A percentile compares a stretch with the other conserved stretches of the same genome.
phyloP scores from a whole-genome alignment of 2,888 invertebrate genomes.

The Myopa tessellatipennis region DNA sequence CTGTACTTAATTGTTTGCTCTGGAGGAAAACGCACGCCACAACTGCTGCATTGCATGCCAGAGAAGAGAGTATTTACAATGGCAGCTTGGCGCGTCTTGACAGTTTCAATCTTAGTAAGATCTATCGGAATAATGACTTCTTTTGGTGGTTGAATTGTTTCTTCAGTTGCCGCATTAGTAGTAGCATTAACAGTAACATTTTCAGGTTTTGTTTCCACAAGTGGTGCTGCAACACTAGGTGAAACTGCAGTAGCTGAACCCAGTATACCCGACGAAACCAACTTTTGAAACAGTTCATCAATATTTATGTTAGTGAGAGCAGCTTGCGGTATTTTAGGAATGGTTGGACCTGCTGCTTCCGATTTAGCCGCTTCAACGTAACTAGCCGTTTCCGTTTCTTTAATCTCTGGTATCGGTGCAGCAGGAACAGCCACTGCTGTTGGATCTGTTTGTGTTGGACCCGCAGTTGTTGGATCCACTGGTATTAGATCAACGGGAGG shows the following conservation, averaged over 20 bases:
- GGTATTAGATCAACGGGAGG: constrained; percentile 47
- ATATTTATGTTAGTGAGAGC: constrained; percentile 73
- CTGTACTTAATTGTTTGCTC: constrained; percentile 91
- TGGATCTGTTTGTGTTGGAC: background rate
- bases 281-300: constrained; percentile 84
- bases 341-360: constrained; percentile 38
- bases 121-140: constrained; percentile 73
- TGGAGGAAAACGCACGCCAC: constrained; percentile 92
- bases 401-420: background rate
- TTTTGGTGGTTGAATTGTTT: constrained; percentile 35
- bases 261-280: constrained; percentile 87
- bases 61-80: constrained; percentile 80
- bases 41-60: constrained; percentile 96
- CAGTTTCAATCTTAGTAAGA: constrained; percentile 77
- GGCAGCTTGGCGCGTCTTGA: constrained; percentile 80
- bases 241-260: constrained; percentile 54
- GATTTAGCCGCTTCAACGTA: constrained; percentile 11
- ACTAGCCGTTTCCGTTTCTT: background rate
- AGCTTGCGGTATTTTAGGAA: constrained; percentile 54
- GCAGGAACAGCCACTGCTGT: background rate
- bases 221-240: constrained; percentile 26
- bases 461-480: background rate
- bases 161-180: constrained; percentile 28
- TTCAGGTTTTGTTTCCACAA: background rate
- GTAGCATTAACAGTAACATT: constrained; percentile 17